A percentile compares a stretch with the other conserved stretches of the same genome.
Evolutionary conservation across 2,113 vertebrate genomes (phyloP).

Genomic region (Plectropomus leopardus): DNA sequence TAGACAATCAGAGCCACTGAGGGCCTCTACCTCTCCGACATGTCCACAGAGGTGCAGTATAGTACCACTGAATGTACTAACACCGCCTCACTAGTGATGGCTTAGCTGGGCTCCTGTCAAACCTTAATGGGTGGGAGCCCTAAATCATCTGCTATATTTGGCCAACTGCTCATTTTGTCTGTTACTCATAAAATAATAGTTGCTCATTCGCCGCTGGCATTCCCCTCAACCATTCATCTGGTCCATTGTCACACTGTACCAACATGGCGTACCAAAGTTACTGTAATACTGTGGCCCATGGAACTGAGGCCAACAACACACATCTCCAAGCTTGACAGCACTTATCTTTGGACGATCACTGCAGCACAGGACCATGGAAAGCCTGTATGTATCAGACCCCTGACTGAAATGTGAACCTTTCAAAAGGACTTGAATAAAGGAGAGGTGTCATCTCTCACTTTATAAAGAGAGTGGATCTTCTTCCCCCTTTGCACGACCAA

Average conservation of each 20-base stretch:
- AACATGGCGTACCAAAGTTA: constrained; percentile 72
- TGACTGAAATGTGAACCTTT: constrained; percentile 69
- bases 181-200: constrained; percentile 53
- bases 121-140: constrained; percentile 54
- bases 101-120: constrained; percentile 62
- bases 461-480: constrained; percentile 53
- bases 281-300: constrained; percentile 39
- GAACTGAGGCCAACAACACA: constrained; percentile 49
- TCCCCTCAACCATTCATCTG: constrained; percentile 45
- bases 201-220: constrained; percentile 50
- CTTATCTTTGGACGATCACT: constrained; percentile 53
- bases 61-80: constrained; percentile 79
- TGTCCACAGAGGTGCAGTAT: constrained; percentile 75
- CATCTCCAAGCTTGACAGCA: constrained; percentile 42
- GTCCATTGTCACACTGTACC: constrained; percentile 40
- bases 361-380: constrained; percentile 56
- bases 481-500: constrained; percentile 60
- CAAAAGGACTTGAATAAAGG: constrained; percentile 54
- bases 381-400: constrained; percentile 55
- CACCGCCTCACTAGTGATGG: constrained; percentile 84
- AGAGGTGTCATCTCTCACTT: constrained; percentile 58
- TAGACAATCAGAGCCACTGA: constrained; percentile 80
- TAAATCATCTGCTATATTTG: constrained; percentile 63
- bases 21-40: constrained; percentile 76
- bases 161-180: constrained; percentile 59